A percentile compares a stretch with the other conserved stretches of the same genome.
phyloP scores from a whole-genome alignment of 2,797 vertebrate genomes.

The Xiphorhynchus erythropygius region DNA sequence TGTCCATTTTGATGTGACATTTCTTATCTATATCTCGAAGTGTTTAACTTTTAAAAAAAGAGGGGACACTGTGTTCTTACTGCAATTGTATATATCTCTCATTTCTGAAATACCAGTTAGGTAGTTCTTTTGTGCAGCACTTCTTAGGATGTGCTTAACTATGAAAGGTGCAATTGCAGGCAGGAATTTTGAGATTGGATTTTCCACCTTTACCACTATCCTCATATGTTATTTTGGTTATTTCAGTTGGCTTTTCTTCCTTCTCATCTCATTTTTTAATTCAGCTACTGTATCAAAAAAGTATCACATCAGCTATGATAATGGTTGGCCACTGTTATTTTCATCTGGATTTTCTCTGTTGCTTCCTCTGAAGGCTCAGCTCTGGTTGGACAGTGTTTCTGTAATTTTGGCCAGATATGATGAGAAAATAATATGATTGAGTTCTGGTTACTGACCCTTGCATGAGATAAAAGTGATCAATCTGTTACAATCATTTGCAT shows the following conservation, averaged over 20 bases:
- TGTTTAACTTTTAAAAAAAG: background rate
- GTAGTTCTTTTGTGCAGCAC: background rate
- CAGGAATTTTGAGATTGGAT: background rate
- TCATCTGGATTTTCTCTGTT: background rate
- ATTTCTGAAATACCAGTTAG: background rate
- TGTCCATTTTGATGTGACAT: background rate
- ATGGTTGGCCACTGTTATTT: background rate
- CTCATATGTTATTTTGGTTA: background rate
- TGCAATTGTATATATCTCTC: accelerated
- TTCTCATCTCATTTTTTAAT: background rate
- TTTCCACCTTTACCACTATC: background rate
- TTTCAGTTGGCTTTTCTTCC: accelerated
- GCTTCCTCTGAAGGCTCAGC: background rate
- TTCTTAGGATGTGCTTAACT: background rate
- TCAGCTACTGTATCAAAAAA: background rate
- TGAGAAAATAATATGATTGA: background rate
- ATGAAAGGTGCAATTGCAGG: background rate
- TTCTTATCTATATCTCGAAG: background rate
- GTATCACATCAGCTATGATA: background rate
- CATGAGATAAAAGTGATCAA: background rate
- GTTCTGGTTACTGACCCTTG: background rate
- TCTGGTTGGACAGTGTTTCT: background rate
- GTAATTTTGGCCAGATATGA: background rate
- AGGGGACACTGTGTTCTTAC: background rate
- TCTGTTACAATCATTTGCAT: background rate